Evolutionary conservation across 2,113 vertebrate species (phyloP).

Genomic region (Cathartes aura): DNA sequence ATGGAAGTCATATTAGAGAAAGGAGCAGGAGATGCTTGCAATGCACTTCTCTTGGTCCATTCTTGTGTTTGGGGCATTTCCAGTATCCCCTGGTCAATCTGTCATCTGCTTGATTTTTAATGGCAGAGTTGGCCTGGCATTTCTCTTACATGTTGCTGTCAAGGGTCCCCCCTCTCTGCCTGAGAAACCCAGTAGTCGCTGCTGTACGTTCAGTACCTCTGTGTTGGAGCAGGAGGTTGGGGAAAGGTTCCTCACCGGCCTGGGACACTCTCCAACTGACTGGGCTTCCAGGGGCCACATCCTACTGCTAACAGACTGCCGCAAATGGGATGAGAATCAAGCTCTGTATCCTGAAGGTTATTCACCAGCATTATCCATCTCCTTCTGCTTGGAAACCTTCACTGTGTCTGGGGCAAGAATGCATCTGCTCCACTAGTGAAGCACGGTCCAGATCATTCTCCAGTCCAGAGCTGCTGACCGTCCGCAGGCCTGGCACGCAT

Average conservation of each 20-base stretch:
- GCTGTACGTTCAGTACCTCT: accelerated
- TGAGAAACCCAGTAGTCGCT: neutral
- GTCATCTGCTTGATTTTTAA: neutral
- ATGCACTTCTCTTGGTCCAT: neutral
- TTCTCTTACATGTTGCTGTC: neutral
- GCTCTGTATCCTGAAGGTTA: neutral
- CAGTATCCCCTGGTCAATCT: neutral
- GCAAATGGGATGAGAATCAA: neutral
- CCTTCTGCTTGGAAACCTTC: neutral
- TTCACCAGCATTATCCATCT: neutral
- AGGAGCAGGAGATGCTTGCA: neutral
- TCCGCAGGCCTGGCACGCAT: accelerated
- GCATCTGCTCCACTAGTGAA: neutral
- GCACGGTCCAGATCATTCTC: neutral
- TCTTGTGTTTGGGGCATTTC: neutral
- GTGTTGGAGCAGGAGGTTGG: neutral
- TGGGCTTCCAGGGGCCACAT: neutral
- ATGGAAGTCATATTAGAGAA: neutral
- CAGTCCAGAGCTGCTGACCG: neutral
- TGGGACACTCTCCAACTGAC: neutral
- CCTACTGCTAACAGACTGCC: neutral
- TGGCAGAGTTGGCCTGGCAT: neutral
- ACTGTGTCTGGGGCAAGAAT: neutral
- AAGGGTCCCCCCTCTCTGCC: neutral
- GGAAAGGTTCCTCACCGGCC: neutral